phyloP scores from a whole-genome alignment of 2,888 invertebrate genomes.

The Dynastes tityus region DNA sequence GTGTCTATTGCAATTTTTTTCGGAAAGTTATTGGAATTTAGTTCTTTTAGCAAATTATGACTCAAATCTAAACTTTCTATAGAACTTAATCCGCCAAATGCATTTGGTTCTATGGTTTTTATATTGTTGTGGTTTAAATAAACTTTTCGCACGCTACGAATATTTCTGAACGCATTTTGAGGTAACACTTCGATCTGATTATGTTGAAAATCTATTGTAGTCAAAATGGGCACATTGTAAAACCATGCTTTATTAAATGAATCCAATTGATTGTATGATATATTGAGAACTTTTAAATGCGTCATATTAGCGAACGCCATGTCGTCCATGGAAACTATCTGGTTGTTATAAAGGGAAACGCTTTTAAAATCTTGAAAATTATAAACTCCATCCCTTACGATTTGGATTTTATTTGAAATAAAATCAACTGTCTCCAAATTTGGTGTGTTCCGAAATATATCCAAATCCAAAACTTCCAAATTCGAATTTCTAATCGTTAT shows the following conservation, averaged over 20 bases:
- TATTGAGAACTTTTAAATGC: conserved; percentile 19
- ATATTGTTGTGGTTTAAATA: conserved; percentile 44
- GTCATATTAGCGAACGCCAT: conserved; percentile 38
- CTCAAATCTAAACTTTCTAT: conserved; percentile 38
- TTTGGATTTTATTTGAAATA: conserved; percentile 35
- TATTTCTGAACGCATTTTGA: conserved; percentile 27
- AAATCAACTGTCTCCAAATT: conserved; percentile 38
- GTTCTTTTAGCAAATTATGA: conserved; percentile 42
- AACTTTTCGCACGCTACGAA: conserved; percentile 36
- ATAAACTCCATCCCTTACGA: conserved; percentile 45
- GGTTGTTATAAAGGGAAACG: conserved; percentile 44
- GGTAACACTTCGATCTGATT: conserved; percentile 42
- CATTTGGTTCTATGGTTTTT: conserved; percentile 26
- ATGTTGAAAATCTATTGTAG: conserved; percentile 40
- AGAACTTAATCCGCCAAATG: conserved; percentile 35
- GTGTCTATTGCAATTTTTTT: conserved; percentile 25
- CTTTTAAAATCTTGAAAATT: conserved; percentile 26
- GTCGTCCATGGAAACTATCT: conserved; percentile 41
- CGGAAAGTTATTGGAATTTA: conserved; percentile 38
- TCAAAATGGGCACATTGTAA: conserved; percentile 31
- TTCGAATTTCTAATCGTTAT: conserved; percentile 46
- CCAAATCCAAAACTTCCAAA: conserved; percentile 27
- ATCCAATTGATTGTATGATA: conserved; percentile 44
- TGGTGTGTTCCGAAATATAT: conserved; percentile 43
- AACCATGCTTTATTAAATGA: conserved; percentile 36